phyloP scores from a whole-genome alignment of 2,888 invertebrate species.

The Odontomyia ornata region DNA sequence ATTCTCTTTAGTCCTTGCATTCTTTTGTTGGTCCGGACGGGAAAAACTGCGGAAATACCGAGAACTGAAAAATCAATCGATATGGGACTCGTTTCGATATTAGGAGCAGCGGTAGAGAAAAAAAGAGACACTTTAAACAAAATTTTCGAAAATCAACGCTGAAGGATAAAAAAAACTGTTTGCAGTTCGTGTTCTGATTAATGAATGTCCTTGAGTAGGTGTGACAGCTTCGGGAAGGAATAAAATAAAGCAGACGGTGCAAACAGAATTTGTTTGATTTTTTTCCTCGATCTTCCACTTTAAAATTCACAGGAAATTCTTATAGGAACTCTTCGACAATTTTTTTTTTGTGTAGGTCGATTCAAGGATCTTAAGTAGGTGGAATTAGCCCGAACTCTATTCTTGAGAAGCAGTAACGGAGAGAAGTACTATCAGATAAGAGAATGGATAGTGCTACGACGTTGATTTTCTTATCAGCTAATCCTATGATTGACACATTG shows the following conservation, averaged over 20 bases:
- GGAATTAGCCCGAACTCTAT: no score
- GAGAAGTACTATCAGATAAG: no score
- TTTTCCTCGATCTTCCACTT: no score
- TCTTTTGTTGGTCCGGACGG: not conserved
- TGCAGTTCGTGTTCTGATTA: slow-evolving; percentile 18
- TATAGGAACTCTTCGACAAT: no score
- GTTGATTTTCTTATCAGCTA: not conserved
- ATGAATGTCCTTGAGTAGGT: not conserved
- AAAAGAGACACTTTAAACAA: not conserved
- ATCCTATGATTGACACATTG: slow-evolving; percentile 11
- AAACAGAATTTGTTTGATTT: not conserved
- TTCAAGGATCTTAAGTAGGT: no score
- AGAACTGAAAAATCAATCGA: not conserved
- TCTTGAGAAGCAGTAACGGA: no score
- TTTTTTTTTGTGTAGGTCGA: no score
- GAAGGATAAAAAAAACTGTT: not conserved
- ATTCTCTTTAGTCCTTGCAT: not conserved
- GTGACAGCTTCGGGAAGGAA: not conserved
- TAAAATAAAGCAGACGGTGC: not conserved
- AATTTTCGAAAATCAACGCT: not conserved
- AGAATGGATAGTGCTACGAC: no score
- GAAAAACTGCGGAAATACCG: no score
- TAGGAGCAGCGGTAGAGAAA: no score
- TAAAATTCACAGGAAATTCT: no score
- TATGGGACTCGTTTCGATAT: not conserved